Base-by-base conservation (phyloP, 30 jellyfish, hydroid and myxozoan genomes). In the Mastigias papua region DNA sequence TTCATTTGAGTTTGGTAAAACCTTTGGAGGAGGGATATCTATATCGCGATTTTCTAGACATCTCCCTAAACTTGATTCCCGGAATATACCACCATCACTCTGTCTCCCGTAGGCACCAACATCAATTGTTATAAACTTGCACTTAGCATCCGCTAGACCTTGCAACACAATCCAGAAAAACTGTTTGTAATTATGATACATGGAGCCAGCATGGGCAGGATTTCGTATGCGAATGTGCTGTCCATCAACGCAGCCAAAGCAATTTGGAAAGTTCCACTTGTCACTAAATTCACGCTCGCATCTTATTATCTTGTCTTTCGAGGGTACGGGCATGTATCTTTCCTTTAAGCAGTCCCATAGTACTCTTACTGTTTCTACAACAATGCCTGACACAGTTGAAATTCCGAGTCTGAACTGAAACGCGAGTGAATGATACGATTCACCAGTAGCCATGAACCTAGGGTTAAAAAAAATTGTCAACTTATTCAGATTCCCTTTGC, bases 51-150 rank as follows among this genome's bases (percentile, higher is more conserved):
- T 50, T 21, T 76, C 32, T 22, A 76, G 58, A 23, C 76, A 17
- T 20, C 5, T n/a, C 13, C 76, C 75, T 19, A 76, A 76, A 49
- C 76, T 31, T 16, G 87, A 76, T 16, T 48, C 76, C 1, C 22
- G 87, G n/a, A 76, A 61, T 9, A 76, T 51, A 1, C 87, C 87
- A 1, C 76, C 76, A 48, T 76, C 76, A 51, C 87, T 76, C 25
- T 49, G 87, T 33, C 76, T 76, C 0, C 83, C 83, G 17, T 76
- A 51, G 34, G 87, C 87, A n/a, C 87, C 87, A 4, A 76, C 76
- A 51, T 76, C 75, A 0, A 51, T 76, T 6, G 87, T 65, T 7
- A 51, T 51, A 25, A 76, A 76, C 31, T 61, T 79, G 33, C 90
- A 58, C 32, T 58, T n/a, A n/a, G 79, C 80, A 79, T 79, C 81